Conservation (phyloP, 2,888 invertebrate genomes). For the Mythimna lalbum region DNA sequence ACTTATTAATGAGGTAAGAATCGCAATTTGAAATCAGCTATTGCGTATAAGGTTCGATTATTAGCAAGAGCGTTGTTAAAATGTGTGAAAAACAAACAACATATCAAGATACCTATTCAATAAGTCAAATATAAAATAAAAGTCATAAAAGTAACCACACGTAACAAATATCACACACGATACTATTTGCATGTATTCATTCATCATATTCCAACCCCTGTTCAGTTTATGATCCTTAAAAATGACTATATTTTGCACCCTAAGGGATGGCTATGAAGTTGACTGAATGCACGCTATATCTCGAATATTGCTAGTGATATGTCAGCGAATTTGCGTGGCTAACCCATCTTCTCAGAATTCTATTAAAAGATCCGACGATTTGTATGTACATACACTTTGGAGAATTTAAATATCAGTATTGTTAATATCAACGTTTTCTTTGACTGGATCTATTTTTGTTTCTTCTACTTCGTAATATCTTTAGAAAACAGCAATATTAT, state of each 20-base stretch:
- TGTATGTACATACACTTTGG: conserved; percentile 22
- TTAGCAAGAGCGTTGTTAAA: background rate
- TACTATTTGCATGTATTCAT: conserved; percentile 37
- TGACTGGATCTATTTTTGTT: background rate
- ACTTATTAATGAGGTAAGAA: background rate
- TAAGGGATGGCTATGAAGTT: conserved; percentile 46
- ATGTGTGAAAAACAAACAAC: background rate
- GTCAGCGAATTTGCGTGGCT: conserved; percentile 81
- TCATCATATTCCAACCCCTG: conserved; percentile 28
- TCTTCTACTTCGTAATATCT: too few relatives aligned
- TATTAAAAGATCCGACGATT: conserved; percentile 33
- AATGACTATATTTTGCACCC: conserved; percentile 59
- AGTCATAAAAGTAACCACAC: background rate
- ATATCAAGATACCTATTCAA: background rate
- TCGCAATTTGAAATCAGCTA: background rate
- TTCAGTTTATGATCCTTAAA: conserved; percentile 57
- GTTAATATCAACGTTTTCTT: background rate
- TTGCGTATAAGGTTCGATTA: background rate
- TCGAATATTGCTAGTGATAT: conserved; percentile 81
- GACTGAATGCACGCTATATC: conserved; percentile 74
- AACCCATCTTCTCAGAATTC: conserved; percentile 58
- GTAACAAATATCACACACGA: conserved; percentile 6
- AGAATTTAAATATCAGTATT: conserved; percentile 7
- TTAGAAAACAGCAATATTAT: background rate
- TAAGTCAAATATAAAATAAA: background rate